Evolutionary conservation across 2,888 invertebrate species (phyloP).

Genomic region (Erynnis tages): DNA sequence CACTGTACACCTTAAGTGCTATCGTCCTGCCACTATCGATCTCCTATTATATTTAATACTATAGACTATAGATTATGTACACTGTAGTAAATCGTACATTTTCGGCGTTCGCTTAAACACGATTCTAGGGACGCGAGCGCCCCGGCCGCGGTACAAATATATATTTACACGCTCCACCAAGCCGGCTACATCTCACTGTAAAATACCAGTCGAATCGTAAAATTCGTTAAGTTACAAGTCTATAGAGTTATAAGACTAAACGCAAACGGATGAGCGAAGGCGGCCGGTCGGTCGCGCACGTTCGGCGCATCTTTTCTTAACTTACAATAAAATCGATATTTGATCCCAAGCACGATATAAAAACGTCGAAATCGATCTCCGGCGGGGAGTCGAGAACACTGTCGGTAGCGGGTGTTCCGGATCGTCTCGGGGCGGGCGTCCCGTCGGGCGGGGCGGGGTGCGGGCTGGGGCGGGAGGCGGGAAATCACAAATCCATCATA

Average conservation of each 20-base stretch:
- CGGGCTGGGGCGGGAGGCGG: conserved; percentile 29
- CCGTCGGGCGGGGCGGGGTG: conserved; percentile 35
- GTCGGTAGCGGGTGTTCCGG: not conserved
- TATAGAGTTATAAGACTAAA: conserved; percentile 41
- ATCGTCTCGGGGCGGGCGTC: not conserved
- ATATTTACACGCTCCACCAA: conserved; percentile 49
- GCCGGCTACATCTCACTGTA: conserved; percentile 49
- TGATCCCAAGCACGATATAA: conserved; percentile 79
- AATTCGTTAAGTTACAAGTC: conserved; percentile 59
- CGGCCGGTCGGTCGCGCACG: conserved; percentile 8
- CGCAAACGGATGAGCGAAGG: conserved; percentile 1
- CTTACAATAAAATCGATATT: conserved; percentile 60
- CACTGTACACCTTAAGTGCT: conserved; percentile 15
- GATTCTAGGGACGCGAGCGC: not conserved
- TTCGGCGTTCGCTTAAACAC: not conserved
- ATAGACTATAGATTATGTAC: conserved; percentile 26
- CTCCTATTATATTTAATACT: conserved; percentile 18
- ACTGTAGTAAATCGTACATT: conserved; percentile 14
- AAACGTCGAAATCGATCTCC: conserved; percentile 47
- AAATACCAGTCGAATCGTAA: conserved; percentile 59
- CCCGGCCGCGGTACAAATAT: not conserved
- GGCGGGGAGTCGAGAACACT: conserved; percentile 15
- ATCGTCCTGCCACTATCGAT: conserved; percentile 13
- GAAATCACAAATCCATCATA: conserved; percentile 58
- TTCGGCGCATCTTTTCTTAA: conserved; percentile 45